phyloP scores from a whole-genome alignment of 2,797 vertebrate genomes.

The Oreonectes daqikongensis region DNA sequence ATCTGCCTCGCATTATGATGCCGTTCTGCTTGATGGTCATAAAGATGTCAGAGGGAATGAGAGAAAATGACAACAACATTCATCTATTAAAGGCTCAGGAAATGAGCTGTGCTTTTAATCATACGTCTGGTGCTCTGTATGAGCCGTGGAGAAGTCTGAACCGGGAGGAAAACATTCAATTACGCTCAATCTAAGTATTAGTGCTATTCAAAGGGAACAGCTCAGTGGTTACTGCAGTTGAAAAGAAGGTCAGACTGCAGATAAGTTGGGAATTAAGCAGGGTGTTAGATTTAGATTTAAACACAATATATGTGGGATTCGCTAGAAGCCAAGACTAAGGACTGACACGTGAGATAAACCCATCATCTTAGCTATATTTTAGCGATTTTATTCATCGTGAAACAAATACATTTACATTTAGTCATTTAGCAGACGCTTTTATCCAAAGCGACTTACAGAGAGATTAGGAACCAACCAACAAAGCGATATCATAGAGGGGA shows the following conservation, averaged over 20 bases:
- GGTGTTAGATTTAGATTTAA: not conserved
- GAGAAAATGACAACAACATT: not conserved
- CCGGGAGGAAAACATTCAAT: not conserved
- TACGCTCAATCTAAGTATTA: not conserved
- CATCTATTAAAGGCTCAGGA: not conserved
- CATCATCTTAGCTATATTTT: too few species aligned
- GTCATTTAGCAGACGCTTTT: too few species aligned
- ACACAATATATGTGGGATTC: not conserved
- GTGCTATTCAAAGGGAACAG: not conserved
- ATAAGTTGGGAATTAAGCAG: not conserved
- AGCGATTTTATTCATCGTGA: too few species aligned
- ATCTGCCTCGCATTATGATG: not conserved
- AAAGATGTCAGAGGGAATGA: conserved; percentile 1
- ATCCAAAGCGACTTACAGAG: too few species aligned
- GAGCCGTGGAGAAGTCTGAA: not conserved
- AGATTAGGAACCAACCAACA: too few species aligned
- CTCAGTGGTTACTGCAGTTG: not conserved
- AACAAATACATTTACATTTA: too few species aligned
- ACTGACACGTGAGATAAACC: too few species aligned
- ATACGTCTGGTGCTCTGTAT: not conserved
- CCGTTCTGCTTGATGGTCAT: not conserved
- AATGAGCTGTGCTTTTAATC: conserved; percentile 1
- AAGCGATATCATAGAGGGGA: too few species aligned
- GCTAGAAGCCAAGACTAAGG: not conserved
- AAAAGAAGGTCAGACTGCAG: not conserved